Evolutionary conservation across 92 coral and sea anemone genomes (phyloP).

Genomic region (Porites evermanni): DNA sequence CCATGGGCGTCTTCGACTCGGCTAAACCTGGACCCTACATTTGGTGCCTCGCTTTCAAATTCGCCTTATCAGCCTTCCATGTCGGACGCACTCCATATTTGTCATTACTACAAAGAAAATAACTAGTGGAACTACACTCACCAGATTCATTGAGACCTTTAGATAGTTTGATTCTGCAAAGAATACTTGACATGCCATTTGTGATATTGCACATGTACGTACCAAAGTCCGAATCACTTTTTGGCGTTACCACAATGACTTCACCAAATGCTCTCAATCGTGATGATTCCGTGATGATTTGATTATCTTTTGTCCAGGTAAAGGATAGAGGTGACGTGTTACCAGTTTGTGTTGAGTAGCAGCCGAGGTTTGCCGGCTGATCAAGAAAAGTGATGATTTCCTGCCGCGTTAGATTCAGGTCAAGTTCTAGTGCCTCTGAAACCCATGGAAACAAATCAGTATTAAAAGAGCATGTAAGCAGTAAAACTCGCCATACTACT

Average conservation of each 20-base stretch:
- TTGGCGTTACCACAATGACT: conserved; percentile 32
- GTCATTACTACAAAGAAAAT: too few relatives aligned
- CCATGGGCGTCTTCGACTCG: too few relatives aligned
- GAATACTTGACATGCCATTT: background rate
- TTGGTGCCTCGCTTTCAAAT: too few relatives aligned
- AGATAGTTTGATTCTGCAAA: conserved; percentile 13
- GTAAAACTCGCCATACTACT: background rate
- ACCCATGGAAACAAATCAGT: background rate
- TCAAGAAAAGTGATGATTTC: conserved; percentile 30
- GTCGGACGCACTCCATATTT: too few relatives aligned
- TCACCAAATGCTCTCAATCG: conserved; percentile 1
- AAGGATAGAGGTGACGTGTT: background rate
- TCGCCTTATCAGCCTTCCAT: too few relatives aligned
- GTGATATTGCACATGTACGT: conserved; percentile 24
- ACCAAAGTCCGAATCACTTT: conserved; percentile 28
- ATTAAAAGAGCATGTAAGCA: too few relatives aligned
- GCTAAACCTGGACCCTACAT: too few relatives aligned
- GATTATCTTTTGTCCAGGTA: conserved; percentile 39
- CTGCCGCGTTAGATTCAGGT: conserved; percentile 20
- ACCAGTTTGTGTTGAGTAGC: conserved; percentile 1
- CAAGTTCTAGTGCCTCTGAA: conserved; percentile 29
- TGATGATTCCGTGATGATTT: conserved; percentile 26
- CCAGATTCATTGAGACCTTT: conserved; percentile 28
- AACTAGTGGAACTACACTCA: background rate
- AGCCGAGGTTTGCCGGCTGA: conserved; percentile 39